Conservation (phyloP, 2,888 invertebrate species). For the Zhengitettix transpicula region DNA sequence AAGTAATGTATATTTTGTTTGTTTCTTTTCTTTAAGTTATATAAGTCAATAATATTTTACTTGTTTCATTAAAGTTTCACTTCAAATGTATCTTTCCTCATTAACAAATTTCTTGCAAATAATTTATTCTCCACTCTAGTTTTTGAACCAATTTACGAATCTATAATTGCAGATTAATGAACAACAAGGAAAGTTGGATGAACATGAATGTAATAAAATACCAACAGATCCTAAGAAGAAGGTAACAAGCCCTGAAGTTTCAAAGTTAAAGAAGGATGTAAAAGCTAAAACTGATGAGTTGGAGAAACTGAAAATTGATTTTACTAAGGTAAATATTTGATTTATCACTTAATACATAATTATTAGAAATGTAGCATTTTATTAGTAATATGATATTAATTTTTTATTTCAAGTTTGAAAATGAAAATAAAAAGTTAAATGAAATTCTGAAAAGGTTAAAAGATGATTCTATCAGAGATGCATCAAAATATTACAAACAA, state of each 20-base stretch:
- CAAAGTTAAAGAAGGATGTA: constrained; percentile 34
- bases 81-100: neutral
- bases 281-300: constrained; percentile 29
- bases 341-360: neutral
- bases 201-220: constrained; percentile 10
- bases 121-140: neutral
- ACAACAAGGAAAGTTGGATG: constrained; percentile 25
- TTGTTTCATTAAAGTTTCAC: neutral
- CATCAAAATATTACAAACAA: constrained; percentile 33
- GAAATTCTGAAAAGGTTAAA: constrained; percentile 46
- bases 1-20: too few relatives aligned
- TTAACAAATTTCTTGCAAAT: too few relatives aligned
- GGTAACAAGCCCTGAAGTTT: constrained; percentile 23
- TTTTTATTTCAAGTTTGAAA: constrained; percentile 33
- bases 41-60: neutral
- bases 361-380: neutral
- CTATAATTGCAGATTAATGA: constrained; percentile 27
- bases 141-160: too few relatives aligned
- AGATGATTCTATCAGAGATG: constrained; percentile 42
- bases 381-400: neutral
- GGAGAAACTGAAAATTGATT: constrained; percentile 35
- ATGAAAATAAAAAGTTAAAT: constrained; percentile 47
- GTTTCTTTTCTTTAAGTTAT: too few relatives aligned
- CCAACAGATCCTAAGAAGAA: constrained; percentile 7
- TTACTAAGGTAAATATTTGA: constrained; percentile 25